A percentile compares a stretch with the other conserved stretches of the same genome.
These are phyloP conservation scores for Coendou prehensilis DNA, from an alignment of 2,797 vertebrate genomes.

Conservation along the genomic window DNA sequence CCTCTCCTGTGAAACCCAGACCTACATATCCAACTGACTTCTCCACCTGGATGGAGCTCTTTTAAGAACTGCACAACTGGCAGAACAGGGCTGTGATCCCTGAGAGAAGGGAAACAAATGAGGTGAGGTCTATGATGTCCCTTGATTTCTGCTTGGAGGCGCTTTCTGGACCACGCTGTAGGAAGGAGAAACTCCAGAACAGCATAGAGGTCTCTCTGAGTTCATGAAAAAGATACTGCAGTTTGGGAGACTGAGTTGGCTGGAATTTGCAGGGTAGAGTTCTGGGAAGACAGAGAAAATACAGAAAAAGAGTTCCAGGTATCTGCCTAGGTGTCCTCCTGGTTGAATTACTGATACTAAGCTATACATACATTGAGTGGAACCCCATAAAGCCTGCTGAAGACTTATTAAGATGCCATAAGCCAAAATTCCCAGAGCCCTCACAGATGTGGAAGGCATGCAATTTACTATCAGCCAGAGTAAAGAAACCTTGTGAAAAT, in stretches of 20 bases:
- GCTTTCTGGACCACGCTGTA: neutral
- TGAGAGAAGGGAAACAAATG: neutral
- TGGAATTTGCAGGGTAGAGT: neutral
- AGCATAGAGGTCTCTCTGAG: neutral
- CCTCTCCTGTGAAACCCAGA: conserved; percentile 11
- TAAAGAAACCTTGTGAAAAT: conserved; percentile 34
- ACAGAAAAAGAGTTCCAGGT: conserved; percentile 28
- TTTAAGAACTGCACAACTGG: conserved; percentile 6
- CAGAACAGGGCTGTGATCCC: neutral
- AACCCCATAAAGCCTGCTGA: neutral
- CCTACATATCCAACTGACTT: neutral
- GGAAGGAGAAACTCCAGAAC: neutral
- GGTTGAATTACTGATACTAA: neutral
- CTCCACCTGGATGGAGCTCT: neutral
- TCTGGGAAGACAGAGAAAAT: conserved; percentile 9
- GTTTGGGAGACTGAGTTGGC: neutral
- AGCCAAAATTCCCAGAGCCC: conserved; percentile 25
- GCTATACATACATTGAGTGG: neutral
- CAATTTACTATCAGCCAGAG: neutral
- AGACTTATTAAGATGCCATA: neutral
- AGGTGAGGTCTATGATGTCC: neutral
- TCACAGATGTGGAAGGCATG: conserved; percentile 3
- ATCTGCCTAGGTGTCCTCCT: neutral
- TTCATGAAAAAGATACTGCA: conserved; percentile 24
- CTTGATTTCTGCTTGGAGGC: conserved; percentile 23